Evolutionary conservation across 2,113 vertebrate species (phyloP).

Genomic region (Gambusia holbrooki): DNA sequence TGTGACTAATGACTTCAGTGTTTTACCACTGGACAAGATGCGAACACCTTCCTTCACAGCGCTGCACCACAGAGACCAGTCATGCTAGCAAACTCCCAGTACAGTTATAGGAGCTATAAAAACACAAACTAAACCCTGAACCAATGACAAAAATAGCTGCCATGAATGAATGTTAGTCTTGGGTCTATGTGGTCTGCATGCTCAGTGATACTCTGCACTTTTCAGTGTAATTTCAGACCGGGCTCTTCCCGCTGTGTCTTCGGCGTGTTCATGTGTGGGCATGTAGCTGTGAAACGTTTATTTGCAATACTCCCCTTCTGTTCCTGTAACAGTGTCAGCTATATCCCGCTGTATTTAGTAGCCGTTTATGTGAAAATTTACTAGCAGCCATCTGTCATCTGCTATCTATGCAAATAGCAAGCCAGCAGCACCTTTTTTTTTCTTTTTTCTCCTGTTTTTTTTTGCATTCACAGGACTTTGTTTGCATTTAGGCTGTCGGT

Average conservation of each 20-base stretch:
- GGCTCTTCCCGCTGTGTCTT: constrained; percentile 34
- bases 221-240: constrained; percentile 33
- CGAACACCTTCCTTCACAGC: not conserved
- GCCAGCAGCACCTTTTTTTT: constrained; percentile 53
- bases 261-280: constrained; percentile 13
- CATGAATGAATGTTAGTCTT: constrained; percentile 34
- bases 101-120: not conserved
- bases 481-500: constrained; percentile 54
- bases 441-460: not conserved
- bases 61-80: not conserved
- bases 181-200: not conserved
- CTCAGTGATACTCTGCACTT: constrained; percentile 24
- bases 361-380: constrained; percentile 57
- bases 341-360: constrained; percentile 60
- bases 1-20: not conserved
- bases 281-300: constrained; percentile 60
- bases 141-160: constrained; percentile 29
- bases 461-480: constrained; percentile 55
- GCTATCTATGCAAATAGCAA: constrained; percentile 65
- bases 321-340: constrained; percentile 56
- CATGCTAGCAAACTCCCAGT: not conserved
- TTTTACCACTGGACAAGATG: not conserved
- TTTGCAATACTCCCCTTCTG: constrained; percentile 55
- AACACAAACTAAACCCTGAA: not conserved
- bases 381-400: constrained; percentile 65